Conservation (phyloP, 2,888 invertebrate species). For the Heliconius erato region DNA sequence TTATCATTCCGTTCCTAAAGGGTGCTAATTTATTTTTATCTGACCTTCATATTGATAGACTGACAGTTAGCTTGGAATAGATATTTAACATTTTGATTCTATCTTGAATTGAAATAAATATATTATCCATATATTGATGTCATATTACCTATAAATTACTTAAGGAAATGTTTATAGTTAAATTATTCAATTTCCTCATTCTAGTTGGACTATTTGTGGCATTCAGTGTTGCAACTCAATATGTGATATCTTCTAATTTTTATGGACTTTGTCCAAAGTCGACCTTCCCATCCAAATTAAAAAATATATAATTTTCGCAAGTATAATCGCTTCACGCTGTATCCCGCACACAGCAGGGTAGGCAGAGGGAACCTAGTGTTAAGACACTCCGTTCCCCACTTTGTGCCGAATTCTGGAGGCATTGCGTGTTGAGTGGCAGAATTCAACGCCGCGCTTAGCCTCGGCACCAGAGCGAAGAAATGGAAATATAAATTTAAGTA, state of each 20-base stretch:
- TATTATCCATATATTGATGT: background rate
- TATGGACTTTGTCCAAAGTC: background rate
- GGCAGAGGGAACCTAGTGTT: too few relatives aligned
- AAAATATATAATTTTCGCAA: too few relatives aligned
- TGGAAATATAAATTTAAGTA: too few relatives aligned
- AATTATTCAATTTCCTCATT: background rate
- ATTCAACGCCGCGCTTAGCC: too few relatives aligned
- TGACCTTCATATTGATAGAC: background rate
- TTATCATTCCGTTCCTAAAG: slow-evolving; percentile 1
- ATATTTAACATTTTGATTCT: background rate
- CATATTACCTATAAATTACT: background rate
- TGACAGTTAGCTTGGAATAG: background rate
- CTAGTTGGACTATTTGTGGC: background rate
- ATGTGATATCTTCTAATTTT: background rate
- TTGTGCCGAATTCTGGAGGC: too few relatives aligned
- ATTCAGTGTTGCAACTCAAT: background rate
- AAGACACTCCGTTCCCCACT: too few relatives aligned
- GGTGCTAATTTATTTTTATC: background rate
- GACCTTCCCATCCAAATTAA: too few relatives aligned
- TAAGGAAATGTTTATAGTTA: background rate
- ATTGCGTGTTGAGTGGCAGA: too few relatives aligned
- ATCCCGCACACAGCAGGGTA: too few relatives aligned
- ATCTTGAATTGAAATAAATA: background rate
- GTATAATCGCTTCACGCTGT: too few relatives aligned
- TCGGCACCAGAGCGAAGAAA: too few relatives aligned